These are phyloP conservation scores for Anguilla pacifica DNA, from an alignment of 2,797 vertebrate species.

Conservation along the genomic window DNA sequence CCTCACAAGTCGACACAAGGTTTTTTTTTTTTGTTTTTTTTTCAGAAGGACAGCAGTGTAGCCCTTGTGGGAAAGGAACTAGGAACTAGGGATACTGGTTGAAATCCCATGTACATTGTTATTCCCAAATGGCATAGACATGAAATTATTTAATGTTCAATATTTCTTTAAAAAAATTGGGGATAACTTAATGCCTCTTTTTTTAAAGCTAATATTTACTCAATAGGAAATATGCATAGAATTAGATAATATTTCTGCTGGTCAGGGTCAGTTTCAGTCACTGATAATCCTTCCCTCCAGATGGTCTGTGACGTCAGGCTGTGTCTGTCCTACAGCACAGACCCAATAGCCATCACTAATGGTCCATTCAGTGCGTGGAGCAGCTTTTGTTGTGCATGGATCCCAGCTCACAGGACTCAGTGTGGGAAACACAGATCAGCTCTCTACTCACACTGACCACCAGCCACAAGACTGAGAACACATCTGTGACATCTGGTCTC, in stretches of 20 bases:
- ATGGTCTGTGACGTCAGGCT: constrained; percentile 24
- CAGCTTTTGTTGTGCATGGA: constrained; percentile 25
- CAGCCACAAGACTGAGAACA: constrained; percentile 10
- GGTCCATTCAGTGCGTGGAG: constrained; percentile 25
- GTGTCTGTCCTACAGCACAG: constrained; percentile 8
- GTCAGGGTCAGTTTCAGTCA: constrained; percentile 9
- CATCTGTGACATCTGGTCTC: neutral
- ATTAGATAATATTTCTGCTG: neutral
- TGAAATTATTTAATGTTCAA: too few species aligned
- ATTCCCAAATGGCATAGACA: too few species aligned
- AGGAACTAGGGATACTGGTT: too few species aligned
- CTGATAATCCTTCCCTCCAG: constrained; percentile 22
- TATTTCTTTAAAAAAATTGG: too few species aligned
- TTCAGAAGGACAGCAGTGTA: too few species aligned
- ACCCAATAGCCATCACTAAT: constrained; percentile 22
- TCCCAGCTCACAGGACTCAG: constrained; percentile 17
- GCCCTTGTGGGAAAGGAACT: too few species aligned
- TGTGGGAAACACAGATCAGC: constrained; percentile 34
- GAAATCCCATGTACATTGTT: too few species aligned
- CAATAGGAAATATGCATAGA: too few species aligned
- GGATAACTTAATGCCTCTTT: too few species aligned
- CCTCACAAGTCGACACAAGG: too few species aligned
- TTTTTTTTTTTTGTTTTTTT: too few species aligned
- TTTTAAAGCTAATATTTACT: too few species aligned
- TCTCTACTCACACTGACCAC: constrained; percentile 37